Evolutionary conservation across 2,797 vertebrate genomes (phyloP), one percentile per base, ranked within the genome.

Genomic region (Etheostoma nigrum): DNA sequence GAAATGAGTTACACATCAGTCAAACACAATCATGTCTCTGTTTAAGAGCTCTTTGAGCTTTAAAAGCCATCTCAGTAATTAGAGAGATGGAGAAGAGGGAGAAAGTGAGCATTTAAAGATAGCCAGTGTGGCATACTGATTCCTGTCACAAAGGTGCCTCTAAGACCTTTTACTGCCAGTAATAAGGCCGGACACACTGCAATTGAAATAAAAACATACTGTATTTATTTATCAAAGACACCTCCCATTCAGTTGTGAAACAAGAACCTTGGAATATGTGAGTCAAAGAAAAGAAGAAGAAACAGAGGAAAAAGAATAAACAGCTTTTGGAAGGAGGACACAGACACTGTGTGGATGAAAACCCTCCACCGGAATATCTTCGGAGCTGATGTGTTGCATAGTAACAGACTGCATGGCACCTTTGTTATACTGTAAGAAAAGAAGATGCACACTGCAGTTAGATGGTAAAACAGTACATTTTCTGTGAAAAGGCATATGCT

Each of bases 341-440:
- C 54, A 73, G 74, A 70, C 64, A 84, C 79, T 82, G 57, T 70
- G 72, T 2, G 27, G 80, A 85, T 74, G 67, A 76, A 78, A 79
- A 88, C 80, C 61, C 75, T 78, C 74, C 33, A 42, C 1, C 16
- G 86, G 84, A 78, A 83, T 79, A 67, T 83, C 69, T 86, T 51
- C 72, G 63, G 72, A 84, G 78, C 73, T 66, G 77, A 80, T 78
- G 78, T 86, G 85, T 88, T 90, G 86, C 82, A 88, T 88, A 88
- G 89, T 91, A 92, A 93, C 86, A 77, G 77, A 40, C 82, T 83
- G 65, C 71, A 82, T 52, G 51, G 73, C 47, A 48, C 33, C 25
- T 59, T 25, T 21, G 23, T 57, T 48, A 63, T 36, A 55, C n/a
- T 57, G 58, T 27, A 53, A 16, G n/a, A 66, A 36, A 44, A 42